Base-by-base conservation (phyloP, 2,113 vertebrate species). In the Sceloporus undulatus region DNA sequence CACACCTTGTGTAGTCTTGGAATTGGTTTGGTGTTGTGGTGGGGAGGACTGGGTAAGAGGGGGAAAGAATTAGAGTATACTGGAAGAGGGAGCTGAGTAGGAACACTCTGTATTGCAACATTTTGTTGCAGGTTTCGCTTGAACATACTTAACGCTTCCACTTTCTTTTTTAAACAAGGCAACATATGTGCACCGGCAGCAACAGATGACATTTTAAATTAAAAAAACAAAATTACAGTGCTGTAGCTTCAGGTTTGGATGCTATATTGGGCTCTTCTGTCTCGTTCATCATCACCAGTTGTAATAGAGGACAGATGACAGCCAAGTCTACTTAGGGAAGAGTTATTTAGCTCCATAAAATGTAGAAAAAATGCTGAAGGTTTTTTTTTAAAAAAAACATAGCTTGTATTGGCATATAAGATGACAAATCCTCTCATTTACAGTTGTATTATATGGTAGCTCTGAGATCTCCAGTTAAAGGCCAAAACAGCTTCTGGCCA, bases 81-180 rank as follows among this genome's bases (percentile, higher is more conserved):
- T 40, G 34, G 73, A 75, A 18, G 4, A 75, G 19, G 73, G 74
- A 75, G 38, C 5, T 19, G 74, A 75, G 18, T 38, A 75, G 38
- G 38, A 75, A 40, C 16, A 6, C n/a, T 2, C n/a, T 19, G 13
- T 5, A 16, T 3, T 18, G 74, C 74, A 40, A 75, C 19, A 42
- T 40, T 75, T 42, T 75, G 38, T 75, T 19, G 74, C 34, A 75
- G 34, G 18, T 21, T 38, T 14, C 18, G 38, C 38, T 75, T 79
- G 54, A 27, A 68, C 66, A 25, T 80, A 86, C 56, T 54, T 13
- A 40, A 82, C 77, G 11, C 27, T 88, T 75, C 65, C 87, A 70
- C 40, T 93, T 86, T 71, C 91, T 94, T 95, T 94, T 27, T 68
- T 68, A 25, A 86, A 91, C 90, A 92, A 89, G 88, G 84, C 68